Conservation (phyloP, 2,797 vertebrate species). For the Semaprochilodus insignis region DNA sequence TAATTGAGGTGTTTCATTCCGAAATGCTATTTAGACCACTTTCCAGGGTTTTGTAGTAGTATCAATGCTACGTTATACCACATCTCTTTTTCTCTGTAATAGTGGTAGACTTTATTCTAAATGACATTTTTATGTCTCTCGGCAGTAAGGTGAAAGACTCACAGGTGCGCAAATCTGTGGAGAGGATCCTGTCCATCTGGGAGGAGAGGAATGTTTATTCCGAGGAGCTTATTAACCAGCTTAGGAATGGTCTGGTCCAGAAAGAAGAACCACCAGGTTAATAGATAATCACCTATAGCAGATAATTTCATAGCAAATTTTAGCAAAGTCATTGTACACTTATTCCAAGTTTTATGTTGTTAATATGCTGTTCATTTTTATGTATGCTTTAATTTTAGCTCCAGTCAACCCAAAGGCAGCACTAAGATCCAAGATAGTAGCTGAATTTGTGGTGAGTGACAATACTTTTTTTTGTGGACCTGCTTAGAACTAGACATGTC, state of each 20-base stretch:
- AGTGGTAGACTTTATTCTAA: background rate
- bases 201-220: slow-evolving; percentile 94
- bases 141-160: slow-evolving; percentile 81
- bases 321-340: background rate
- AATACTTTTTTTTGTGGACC: background rate
- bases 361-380: background rate
- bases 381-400: slow-evolving; percentile 67
- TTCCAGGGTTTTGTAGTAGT: no score
- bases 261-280: slow-evolving; percentile 72
- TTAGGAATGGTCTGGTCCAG: slow-evolving; percentile 86
- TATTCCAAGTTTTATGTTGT: no score
- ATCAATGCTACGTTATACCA: no score
- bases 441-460: slow-evolving; percentile 94
- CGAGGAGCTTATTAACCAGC: slow-evolving; percentile 86
- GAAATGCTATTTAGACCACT: no score
- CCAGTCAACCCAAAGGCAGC: slow-evolving; percentile 87
- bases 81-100: background rate
- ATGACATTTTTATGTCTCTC: background rate
- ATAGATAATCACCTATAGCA: no score
- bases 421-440: slow-evolving; percentile 93
- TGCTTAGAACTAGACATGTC: no score
- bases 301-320: no score
- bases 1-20: no score
- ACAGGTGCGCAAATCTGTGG: slow-evolving; percentile 88
- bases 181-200: slow-evolving; percentile 96